Evolutionary conservation across 2,113 vertebrate species (phyloP), one percentile per base, ranked within the genome.

Genomic region (Chaetodon auriga): DNA sequence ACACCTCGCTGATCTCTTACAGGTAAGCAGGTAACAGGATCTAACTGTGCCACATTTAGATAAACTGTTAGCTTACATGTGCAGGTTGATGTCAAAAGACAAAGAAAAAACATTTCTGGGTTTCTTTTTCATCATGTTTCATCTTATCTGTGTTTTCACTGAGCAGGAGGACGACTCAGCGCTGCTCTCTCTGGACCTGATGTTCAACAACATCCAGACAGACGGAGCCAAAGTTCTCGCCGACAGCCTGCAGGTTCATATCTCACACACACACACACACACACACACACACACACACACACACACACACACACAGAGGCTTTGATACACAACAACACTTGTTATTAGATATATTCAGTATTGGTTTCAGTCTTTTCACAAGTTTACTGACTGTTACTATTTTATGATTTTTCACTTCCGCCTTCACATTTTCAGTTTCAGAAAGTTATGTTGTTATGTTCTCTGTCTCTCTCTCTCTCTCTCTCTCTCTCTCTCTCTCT

Each of bases 201-300:
- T 93, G 95, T 95, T 97, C 84, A 99, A 99, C 57, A 82, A 97
- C 73, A 96, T 98, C 78, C 93, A 94, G 75, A 76, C 90, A 1
- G 84, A 88, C 0, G 97, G 97, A 81, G 97, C 96, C 76, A 93
- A 96, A 86, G 1, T 90, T 74, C 96, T 99, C 68, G 95, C 96
- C 0, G 92, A 88, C 87, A 96, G 94, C 19, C 93, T 99, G n/a
- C 92, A 94, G 48, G 88, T 92, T 55, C 2, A 21, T 19, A 0
- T 66, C 9, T 54, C 66, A 54, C 36, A 55, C 51, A 21, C 46
- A 30, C 30, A 30, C 30, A 30, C 30, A 30, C 30, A 30, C 30
- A 30, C 30, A 30, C 30, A 30, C 30, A 30, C 30, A 30, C 30
- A 30, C 30, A 30, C 30, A 30, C 30, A 30, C 30, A 30, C 30